Evolutionary conservation across 2,888 invertebrate genomes (phyloP).

Genomic region (Cheilosia vulpina): DNA sequence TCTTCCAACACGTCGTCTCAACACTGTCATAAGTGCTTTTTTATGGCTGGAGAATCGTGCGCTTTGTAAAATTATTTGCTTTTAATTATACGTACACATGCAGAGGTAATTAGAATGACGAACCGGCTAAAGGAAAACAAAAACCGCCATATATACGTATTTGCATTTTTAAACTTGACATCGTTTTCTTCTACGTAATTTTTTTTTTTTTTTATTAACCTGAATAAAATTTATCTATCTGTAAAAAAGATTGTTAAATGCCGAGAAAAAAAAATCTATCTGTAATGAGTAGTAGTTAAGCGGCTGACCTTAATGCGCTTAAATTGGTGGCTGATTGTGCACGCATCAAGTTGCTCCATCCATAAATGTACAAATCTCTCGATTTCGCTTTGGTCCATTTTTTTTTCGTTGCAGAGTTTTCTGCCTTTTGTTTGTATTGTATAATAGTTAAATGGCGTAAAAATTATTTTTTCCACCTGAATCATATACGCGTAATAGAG

Average conservation of each 20-base stretch:
- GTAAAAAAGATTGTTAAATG: constrained; percentile 12
- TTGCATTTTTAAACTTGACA: constrained; percentile 48
- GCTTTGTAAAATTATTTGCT: constrained; percentile 32
- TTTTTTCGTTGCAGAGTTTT: not conserved
- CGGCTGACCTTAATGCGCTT: constrained; percentile 39
- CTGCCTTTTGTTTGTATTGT: constrained; percentile 1
- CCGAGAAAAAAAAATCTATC: constrained; percentile 1
- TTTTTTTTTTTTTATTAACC: constrained; percentile 5
- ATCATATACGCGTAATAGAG: too few species aligned
- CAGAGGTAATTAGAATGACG: constrained; percentile 37
- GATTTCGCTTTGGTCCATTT: not conserved
- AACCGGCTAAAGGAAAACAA: constrained; percentile 7
- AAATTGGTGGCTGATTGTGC: constrained; percentile 7
- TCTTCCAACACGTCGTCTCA: constrained; percentile 26
- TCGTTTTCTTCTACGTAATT: constrained; percentile 3
- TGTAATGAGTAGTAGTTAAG: constrained; percentile 8
- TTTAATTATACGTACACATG: constrained; percentile 43
- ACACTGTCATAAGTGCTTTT: constrained; percentile 28
- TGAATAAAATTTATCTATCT: not conserved
- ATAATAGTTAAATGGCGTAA: not conserved
- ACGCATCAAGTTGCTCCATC: constrained; percentile 23
- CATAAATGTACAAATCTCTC: not conserved
- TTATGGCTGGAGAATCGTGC: constrained; percentile 17
- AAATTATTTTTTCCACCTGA: too few species aligned
- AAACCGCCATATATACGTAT: constrained; percentile 14